Evolutionary conservation across 2,113 vertebrate species (phyloP).

Genomic region (Ciconia stormi): DNA sequence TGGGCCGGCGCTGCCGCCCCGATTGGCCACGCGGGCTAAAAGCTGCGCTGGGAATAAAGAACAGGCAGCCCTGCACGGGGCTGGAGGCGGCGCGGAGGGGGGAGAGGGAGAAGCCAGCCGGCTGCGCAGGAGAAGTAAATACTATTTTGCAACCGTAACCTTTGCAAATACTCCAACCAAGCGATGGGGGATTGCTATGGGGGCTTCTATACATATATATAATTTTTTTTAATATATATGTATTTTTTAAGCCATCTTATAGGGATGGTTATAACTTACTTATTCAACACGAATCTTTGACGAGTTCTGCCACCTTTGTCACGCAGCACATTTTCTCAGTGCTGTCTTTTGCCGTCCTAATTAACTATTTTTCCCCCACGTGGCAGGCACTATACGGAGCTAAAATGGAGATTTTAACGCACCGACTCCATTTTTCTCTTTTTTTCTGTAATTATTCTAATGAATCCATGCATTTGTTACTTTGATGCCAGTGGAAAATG

Average conservation of each 20-base stretch:
- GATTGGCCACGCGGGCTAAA: constrained; percentile 74
- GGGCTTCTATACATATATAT: background rate
- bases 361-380: constrained; percentile 54
- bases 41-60: constrained; percentile 72
- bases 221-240: background rate
- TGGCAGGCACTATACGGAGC: constrained; percentile 19
- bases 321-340: constrained; percentile 20
- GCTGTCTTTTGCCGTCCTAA: constrained; percentile 52
- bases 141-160: background rate
- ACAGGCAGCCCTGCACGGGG: constrained; percentile 44
- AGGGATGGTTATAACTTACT: background rate
- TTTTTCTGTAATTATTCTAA: constrained; percentile 45
- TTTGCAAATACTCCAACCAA: background rate
- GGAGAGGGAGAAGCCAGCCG: background rate
- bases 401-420: constrained; percentile 37
- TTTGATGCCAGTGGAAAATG: constrained; percentile 42
- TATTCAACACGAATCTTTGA: background rate
- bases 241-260: background rate
- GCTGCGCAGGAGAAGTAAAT: background rate
- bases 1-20: constrained; percentile 73
- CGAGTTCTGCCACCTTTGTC: constrained; percentile 56
- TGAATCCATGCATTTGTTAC: constrained; percentile 33
- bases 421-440: background rate
- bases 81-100: constrained; percentile 1
- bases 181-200: fast-evolving